Base-by-base conservation (phyloP, 1,140 invertebrate species). In the Drosophila pachea region DNA sequence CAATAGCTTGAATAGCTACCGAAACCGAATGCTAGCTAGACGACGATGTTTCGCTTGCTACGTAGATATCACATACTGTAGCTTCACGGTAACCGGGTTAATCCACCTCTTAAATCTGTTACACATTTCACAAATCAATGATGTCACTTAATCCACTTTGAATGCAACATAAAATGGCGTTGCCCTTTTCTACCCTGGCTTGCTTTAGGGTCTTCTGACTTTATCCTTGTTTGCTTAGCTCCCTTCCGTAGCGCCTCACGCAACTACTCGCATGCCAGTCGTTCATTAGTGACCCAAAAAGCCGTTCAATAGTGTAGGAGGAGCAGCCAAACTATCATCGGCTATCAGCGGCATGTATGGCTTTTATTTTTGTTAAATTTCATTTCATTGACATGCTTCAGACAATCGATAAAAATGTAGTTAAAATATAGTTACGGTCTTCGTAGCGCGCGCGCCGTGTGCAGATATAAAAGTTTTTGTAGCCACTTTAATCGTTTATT, bases 181-280 rank as follows among this genome's bases (percentile, higher is more conserved):
- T 66, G 59, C 43, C 35, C 33, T 52, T 22, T 60, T 54, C 62
- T 63, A 31, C 12, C 7, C 8, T 22, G 22, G 22, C 36, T 29
- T 59, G 35, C 6, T 50, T 33, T n/a, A 48, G 7, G 7, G 8
- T 45, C 9, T 29, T 31, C 12, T 12, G 4, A 7, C 40, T 14
- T 14, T 14, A 22, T 22, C 22, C 40, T 14, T 4, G 22, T 9
- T 47, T 33, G 11, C 42, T 49, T 59, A 63, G 53, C 72, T 66
- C 69, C 73, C 70, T 70, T 76, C 62, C 69, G 14, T 43, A 53
- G 29, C 6, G 47, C 47, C 50, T 78, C 79, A 83, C 78, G 78
- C 78, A 75, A 78, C 84, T 84, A 69, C 72, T 83, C 69, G 78
- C 78, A 83, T 83, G 78, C 79, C 79, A 78, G 79, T 79, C 72